These are phyloP conservation scores for Xenops minutus DNA, from an alignment of 2,797 vertebrate genomes.

Conservation along the genomic window DNA sequence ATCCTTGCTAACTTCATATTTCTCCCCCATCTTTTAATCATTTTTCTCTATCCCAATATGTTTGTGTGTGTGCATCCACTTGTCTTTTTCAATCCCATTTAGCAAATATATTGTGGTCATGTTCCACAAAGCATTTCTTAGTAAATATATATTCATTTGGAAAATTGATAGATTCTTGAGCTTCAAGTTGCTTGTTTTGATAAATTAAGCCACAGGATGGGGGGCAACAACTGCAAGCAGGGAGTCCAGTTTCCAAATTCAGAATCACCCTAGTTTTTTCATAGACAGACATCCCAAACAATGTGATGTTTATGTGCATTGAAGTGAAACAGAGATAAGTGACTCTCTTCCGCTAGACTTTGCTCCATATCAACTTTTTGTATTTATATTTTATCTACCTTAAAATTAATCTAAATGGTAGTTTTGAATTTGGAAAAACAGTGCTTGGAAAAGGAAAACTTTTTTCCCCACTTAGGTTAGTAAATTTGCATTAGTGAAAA, in stretches of 20 bases:
- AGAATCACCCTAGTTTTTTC: not conserved
- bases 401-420: not conserved
- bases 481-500: not conserved
- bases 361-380: not conserved
- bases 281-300: not conserved
- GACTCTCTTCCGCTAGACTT: not conserved
- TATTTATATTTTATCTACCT: not conserved
- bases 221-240: fast-evolving
- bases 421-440: not conserved
- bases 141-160: not conserved
- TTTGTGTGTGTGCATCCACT: not conserved
- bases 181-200: fast-evolving
- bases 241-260: not conserved
- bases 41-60: not conserved
- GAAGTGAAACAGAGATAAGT: not conserved
- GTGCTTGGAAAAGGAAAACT: not conserved
- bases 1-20: not conserved
- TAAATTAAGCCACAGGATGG: not conserved
- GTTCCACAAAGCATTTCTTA: not conserved
- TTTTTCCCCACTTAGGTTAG: not conserved
- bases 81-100: not conserved
- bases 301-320: not conserved
- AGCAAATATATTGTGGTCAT: not conserved
- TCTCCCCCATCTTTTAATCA: fast-evolving
- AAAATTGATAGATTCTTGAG: not conserved